Evolutionary conservation across 2,888 invertebrate species (phyloP), one percentile per base, ranked within the genome.

Genomic region (Drosophila incognita): DNA sequence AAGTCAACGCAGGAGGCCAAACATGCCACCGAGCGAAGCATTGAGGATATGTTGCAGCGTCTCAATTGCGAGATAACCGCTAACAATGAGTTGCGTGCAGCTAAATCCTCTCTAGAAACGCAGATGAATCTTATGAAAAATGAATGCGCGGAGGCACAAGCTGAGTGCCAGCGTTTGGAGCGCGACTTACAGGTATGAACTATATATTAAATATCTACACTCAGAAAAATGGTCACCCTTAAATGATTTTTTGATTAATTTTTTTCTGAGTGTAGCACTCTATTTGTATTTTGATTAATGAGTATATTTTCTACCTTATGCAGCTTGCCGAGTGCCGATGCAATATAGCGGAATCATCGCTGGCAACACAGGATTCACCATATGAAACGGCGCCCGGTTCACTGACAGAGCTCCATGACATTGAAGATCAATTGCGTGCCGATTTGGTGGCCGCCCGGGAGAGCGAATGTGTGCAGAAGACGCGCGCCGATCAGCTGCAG

Each of bases 341-440:
- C 64, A 90, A 87, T 62, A 76, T 92, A 11, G 86, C 89, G 0
- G 87, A 90, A 54, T 82, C 85, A 1, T 85, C 79, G 11, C 75
- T 92, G 2, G 74, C 74, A 7, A 69, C 85, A 1, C 79, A 82
- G 0, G 61, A 56, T 0, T 90, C 93, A 0, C 93, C 93, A 0
- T 93, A 92, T 64, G 86, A 90, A 76, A 93, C 93, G 3, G 93
- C 93, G 0, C 88, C 91, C 18, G 93, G 93, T 2, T 93, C 93
- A 4, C 68, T 93, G 2, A 91, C 92, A 0, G 93, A 93, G 15
- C 76, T 93, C 13, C 83, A 86, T 31, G 84, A 74, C 0, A 81
- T 91, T 6, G 93, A 93, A 64, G 92, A 93, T 63, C 93, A 93
- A 64, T 66, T 93, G 21, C 90, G 92, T 15, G 89, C 89, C 3